phyloP scores from a whole-genome alignment of 2,113 vertebrate genomes.

The Columba janthina region DNA sequence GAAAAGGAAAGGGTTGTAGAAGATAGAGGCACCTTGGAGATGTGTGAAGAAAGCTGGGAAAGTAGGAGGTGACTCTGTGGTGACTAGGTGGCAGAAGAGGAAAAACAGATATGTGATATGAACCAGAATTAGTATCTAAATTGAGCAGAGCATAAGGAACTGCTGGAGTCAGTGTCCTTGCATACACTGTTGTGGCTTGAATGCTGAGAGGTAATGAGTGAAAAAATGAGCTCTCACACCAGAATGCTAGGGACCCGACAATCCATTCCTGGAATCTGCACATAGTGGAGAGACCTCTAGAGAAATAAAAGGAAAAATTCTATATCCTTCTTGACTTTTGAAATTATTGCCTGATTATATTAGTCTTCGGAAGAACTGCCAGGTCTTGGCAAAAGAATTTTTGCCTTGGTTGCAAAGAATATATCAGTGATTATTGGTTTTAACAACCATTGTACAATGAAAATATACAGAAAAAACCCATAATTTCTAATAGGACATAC shows the following conservation, averaged over 20 bases:
- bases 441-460: neutral
- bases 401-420: neutral
- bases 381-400: neutral
- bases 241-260: neutral
- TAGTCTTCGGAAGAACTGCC: neutral
- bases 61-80: neutral
- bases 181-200: neutral
- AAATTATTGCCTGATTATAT: neutral
- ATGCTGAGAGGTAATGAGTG: rapidly evolving
- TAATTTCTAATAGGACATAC: neutral
- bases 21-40: neutral
- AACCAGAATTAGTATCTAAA: neutral
- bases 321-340: neutral
- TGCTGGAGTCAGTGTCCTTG: neutral
- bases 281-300: neutral
- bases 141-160: neutral
- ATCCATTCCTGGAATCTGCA: neutral
- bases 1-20: neutral
- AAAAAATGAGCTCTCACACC: neutral
- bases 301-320: neutral
- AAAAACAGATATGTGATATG: neutral
- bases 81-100: neutral
- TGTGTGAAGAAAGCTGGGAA: neutral
- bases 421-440: neutral
- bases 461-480: neutral